Conservation (phyloP, 1,140 invertebrate genomes). For the Ruditapes philippinarum region DNA sequence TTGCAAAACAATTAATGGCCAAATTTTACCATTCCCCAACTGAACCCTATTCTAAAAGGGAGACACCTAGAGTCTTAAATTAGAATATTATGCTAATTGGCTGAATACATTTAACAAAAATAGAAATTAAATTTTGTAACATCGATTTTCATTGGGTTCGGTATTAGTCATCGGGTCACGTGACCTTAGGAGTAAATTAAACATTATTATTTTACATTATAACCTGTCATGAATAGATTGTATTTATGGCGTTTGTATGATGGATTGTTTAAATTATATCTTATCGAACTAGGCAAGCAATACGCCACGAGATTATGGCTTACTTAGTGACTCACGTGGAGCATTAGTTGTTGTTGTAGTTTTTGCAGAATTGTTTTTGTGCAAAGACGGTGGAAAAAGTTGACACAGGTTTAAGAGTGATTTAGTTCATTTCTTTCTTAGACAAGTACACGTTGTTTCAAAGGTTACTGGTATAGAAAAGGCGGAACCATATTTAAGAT, state of each 20-base stretch:
- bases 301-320: constrained; percentile 7
- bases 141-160: neutral
- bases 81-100: constrained; percentile 16
- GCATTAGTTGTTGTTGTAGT: too few relatives aligned
- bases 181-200: constrained; percentile 2
- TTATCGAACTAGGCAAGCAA: neutral
- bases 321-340: neutral
- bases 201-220: constrained; percentile 13
- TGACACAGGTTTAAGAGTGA: neutral
- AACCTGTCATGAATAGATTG: constrained; percentile 10
- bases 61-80: constrained; percentile 13
- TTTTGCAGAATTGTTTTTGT: neutral
- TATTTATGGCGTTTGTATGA: neutral
- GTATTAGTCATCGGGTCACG: constrained; percentile 19
- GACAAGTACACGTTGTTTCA: neutral
- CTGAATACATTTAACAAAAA: neutral
- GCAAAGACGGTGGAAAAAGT: too few relatives aligned
- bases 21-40: too few relatives aligned
- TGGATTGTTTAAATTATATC: constrained; percentile 11
- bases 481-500: neutral
- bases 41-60: neutral
- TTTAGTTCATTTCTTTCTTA: neutral
- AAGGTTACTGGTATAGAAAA: constrained; percentile 2
- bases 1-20: too few relatives aligned
- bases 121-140: constrained; percentile 34